These are phyloP conservation scores for Drosophila kuntzei DNA, from an alignment of 2,888 invertebrate species.

Conservation along the genomic window DNA sequence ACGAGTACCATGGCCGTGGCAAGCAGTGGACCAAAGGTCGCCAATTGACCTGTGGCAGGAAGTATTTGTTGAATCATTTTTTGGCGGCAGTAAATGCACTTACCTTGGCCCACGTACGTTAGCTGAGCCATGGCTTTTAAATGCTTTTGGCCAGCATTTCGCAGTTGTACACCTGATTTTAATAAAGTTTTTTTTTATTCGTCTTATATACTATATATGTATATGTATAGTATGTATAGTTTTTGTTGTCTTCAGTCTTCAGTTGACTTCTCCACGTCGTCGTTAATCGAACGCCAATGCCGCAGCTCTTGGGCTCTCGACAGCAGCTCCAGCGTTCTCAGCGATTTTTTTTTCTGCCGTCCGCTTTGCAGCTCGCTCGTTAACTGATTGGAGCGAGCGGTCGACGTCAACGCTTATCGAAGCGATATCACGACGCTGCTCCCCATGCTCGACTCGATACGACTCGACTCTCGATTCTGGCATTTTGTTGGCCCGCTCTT, in stretches of 20 bases:
- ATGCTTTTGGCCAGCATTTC: conserved; percentile 60
- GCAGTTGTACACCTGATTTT: conserved; percentile 50
- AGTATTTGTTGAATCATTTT: not conserved
- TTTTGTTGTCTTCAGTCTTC: conserved; percentile 18
- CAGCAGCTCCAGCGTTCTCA: conserved; percentile 44
- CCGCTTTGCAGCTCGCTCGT: conserved; percentile 58
- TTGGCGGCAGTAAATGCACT: conserved; percentile 17
- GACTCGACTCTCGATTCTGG: conserved; percentile 12
- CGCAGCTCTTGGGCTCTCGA: conserved; percentile 36
- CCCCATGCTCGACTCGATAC: conserved; percentile 20
- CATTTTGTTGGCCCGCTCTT: conserved; percentile 34
- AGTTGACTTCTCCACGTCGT: conserved; percentile 70
- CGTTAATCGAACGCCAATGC: conserved; percentile 68
- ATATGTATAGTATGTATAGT: conserved; percentile 3
- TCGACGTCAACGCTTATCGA: conserved; percentile 63
- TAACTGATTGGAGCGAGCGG: conserved; percentile 68
- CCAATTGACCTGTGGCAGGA: conserved; percentile 41
- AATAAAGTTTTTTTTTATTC: conserved; percentile 30
- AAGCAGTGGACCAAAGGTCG: conserved; percentile 44
- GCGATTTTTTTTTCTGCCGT: conserved; percentile 47
- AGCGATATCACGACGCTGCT: conserved; percentile 35
- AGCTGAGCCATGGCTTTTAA: conserved; percentile 67
- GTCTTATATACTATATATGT: conserved; percentile 17
- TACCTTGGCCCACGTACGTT: conserved; percentile 69
- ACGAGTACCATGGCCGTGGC: conserved; percentile 62